Evolutionary conservation across 2,797 vertebrate genomes (phyloP), one percentile per base, ranked within the genome.

Genomic region (Spinibarbus caldwelli): DNA sequence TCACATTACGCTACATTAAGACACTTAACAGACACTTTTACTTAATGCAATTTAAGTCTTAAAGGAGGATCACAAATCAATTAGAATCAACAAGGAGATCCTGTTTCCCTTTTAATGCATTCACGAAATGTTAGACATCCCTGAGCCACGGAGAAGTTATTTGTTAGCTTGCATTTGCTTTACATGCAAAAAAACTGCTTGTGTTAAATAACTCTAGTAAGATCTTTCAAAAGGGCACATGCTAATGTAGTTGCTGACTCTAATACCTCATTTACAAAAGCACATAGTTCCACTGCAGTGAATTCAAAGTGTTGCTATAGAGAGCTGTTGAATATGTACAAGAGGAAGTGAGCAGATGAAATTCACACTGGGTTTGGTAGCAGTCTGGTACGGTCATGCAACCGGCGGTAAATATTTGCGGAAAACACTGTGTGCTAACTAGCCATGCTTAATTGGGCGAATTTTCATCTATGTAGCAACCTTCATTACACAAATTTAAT

Each of bases 11-110:
- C 62, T 78, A 72, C 64, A 85, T 80, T 64, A 80, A 73, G 76
- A 62, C 76, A 85, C 36, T 85, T 71, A 78, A 47, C 26, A 34
- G 23, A 80, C 83, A 80, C 68, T 80, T 85, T 72, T 49, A 57
- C 68, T 80, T 64, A 57, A 85, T 79, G 77, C 10, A 62, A 41
- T 85, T 72, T 19, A 49, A 29, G n/a, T 73, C 67, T 79, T n/a
- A 79, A 80, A 64, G 43, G 52, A 72, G 68, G 31, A 80, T 72
- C 68, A 26, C 57, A 21, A 72, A 85, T 85, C 68, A 85, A 80
- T 72, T 71, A 85, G 52, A 59, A 72, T 38, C 17, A 73, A 62
- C 80, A 31, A 29, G 34, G 15, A 45, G 67, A 79, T 85, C 54
- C 2, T 2, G 45, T 85, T 85, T 72, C 54, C 23, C 52, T 17